Evolutionary conservation across 2,888 invertebrate species (phyloP), one percentile per base, ranked within the genome.

Genomic region (Abrostola tripartita): DNA sequence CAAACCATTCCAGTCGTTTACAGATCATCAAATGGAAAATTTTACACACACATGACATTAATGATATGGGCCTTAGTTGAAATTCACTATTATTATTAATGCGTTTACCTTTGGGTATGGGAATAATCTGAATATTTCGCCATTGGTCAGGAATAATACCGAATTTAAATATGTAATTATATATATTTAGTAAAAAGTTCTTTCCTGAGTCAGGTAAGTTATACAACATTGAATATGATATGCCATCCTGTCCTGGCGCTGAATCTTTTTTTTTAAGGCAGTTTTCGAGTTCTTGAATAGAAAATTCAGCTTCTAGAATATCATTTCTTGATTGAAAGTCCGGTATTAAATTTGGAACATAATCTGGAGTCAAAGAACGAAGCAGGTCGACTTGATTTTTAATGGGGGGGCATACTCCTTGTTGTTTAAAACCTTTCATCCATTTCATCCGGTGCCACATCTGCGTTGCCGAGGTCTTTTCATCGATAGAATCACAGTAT

Each of bases 381-480:
- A 53, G 10, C 11, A 53, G 35, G 2, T 53, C n/a, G n/a, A 41
- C 41, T 41, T 41, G 41, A n/a, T 53, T 53, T 9, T 42, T 2
- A 0, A 41, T 41, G n/a, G 41, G 41, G 5, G 11, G 24, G 11
- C n/a, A 53, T 11, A 6, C 5, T 11, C 35, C 10, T 53, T 24
- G 11, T 24, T 42, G 35, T 53, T 41, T 41, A 41, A 9, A 8
- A 41, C 53, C 53, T 53, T 53, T 53, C 35, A 53, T 53, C 40
- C 42, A 53, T n/a, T 40, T 41, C 53, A 53, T 53, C 0, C 42
- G 53, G 10, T 12, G 53, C 53, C 53, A 53, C 41, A 41, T 40
- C 5, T 53, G 6, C 5, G 41, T 8, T 5, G 42, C 42, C 24
- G 53, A 53, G 6, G 35, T 36, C 5, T 4, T 42, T 35, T 24